These are phyloP conservation scores for Furcifer pardalis DNA, from an alignment of 2,797 vertebrate species.

Conservation along the genomic window DNA sequence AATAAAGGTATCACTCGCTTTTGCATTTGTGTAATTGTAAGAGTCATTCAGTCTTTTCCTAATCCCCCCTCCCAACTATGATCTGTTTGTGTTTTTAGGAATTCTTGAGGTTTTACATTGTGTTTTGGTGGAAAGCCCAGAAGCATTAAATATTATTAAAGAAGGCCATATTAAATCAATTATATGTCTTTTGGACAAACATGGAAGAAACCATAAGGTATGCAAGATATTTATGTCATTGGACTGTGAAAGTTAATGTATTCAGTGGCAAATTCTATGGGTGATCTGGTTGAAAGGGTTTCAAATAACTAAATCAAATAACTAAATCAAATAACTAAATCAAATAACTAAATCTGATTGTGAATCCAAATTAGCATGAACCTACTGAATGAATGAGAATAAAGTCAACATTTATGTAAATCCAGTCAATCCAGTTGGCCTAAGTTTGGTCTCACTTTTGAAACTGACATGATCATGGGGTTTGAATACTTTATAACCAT, in stretches of 20 bases:
- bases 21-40: too few species aligned
- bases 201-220: conserved; percentile 96
- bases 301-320: conserved; percentile 5
- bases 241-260: not conserved
- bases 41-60: too few species aligned
- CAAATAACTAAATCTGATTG: too few species aligned
- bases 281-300: not conserved
- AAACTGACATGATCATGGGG: not conserved
- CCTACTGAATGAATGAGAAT: too few species aligned
- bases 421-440: not conserved
- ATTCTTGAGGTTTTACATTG: conserved; percentile 96
- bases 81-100: conserved; percentile 70
- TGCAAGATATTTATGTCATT: not conserved
- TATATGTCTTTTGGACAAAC: conserved; percentile 94
- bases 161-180: conserved; percentile 97
- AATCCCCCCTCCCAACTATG: not conserved
- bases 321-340: too few species aligned
- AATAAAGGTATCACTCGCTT: too few species aligned
- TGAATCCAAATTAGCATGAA: too few species aligned
- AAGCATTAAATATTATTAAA: conserved; percentile 96
- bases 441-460: not conserved
- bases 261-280: not conserved
- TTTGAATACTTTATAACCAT: not conserved
- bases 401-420: too few species aligned
- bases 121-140: conserved; percentile 95